Evolutionary conservation across 2,888 invertebrate genomes (phyloP), one percentile per base, ranked within the genome.

Genomic region (Coelopa pilipes): DNA sequence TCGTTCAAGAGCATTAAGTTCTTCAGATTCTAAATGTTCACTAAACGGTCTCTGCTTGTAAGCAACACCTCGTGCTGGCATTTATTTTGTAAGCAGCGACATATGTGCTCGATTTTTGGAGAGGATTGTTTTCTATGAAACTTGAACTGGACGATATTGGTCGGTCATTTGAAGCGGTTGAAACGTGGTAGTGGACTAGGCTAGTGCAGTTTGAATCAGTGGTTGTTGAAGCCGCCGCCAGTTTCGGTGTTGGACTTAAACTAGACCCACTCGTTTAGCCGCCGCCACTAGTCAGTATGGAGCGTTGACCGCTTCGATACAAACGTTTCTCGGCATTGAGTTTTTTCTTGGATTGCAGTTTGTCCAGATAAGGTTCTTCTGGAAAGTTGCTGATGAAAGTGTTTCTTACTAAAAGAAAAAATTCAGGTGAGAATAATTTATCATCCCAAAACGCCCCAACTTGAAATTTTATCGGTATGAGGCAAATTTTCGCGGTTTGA

Each of bases 341-440:
- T 79, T 91, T 91, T 79, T 92, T 92, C 80, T 92, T 91, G 2
- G 91, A 90, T 80, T 91, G 90, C 80, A 94, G 88, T 86, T 94
- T 92, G 82, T 93, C 94, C 90, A 96, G 65, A 96, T 93, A 45
- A 96, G 89, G 84, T 93, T 93, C 78, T 95, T 95, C 86, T 96
- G 95, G n/a, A n/a, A n/a, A n/a, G n/a, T n/a, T n/a, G n/a, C n/a
- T n/a, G n/a, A n/a, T n/a, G n/a, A n/a, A n/a, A n/a, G n/a, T n/a
- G n/a, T n/a, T n/a, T n/a, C n/a, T n/a, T n/a, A n/a, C n/a, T n/a
- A n/a, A n/a, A n/a, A n/a, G n/a, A n/a, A n/a, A n/a, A n/a, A n/a
- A n/a, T n/a, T n/a, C n/a, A n/a, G n/a, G n/a, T n/a, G n/a, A n/a
- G n/a, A n/a, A n/a, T n/a, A n/a, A n/a, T n/a, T n/a, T n/a, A n/a